phyloP scores from a whole-genome alignment of 1,140 invertebrate species.

The Campoletis sonorensis region DNA sequence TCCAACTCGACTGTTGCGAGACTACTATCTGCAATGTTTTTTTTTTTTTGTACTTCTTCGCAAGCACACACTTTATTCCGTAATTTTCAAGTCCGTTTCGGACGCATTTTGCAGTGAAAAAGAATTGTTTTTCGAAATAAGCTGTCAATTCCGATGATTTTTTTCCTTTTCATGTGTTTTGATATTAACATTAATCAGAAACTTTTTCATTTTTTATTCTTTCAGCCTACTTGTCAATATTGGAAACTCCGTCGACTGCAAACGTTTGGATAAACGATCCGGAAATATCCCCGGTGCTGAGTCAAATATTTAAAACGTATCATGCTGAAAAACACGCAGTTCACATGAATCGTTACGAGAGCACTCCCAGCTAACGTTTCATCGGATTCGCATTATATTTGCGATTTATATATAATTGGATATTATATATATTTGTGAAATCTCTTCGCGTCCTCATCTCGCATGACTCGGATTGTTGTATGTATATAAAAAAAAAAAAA shows the following conservation, averaged over 20 bases:
- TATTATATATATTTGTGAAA: not conserved
- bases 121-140: too few relatives aligned
- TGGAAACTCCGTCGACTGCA: conserved; percentile 79
- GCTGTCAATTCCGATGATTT: too few relatives aligned
- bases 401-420: not conserved
- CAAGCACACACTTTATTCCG: too few relatives aligned
- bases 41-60: too few relatives aligned
- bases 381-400: not conserved
- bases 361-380: conserved; percentile 43
- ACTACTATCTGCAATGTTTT: too few relatives aligned
- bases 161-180: too few relatives aligned
- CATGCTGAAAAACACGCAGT: conserved; percentile 80
- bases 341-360: conserved; percentile 68
- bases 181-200: too few relatives aligned
- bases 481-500: not conserved
- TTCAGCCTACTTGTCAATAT: conserved; percentile 81
- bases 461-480: not conserved
- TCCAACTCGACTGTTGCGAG: too few relatives aligned
- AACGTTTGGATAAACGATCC: conserved; percentile 81
- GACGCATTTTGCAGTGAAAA: too few relatives aligned
- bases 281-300: conserved; percentile 80
- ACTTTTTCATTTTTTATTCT: conserved; percentile 55
- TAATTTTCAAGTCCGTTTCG: too few relatives aligned
- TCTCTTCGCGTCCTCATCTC: not conserved
- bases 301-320: conserved; percentile 82